A percentile compares a stretch with the other conserved stretches of the same genome.
phyloP scores from a whole-genome alignment of 2,888 invertebrate genomes.

The Drosophila affinis region DNA sequence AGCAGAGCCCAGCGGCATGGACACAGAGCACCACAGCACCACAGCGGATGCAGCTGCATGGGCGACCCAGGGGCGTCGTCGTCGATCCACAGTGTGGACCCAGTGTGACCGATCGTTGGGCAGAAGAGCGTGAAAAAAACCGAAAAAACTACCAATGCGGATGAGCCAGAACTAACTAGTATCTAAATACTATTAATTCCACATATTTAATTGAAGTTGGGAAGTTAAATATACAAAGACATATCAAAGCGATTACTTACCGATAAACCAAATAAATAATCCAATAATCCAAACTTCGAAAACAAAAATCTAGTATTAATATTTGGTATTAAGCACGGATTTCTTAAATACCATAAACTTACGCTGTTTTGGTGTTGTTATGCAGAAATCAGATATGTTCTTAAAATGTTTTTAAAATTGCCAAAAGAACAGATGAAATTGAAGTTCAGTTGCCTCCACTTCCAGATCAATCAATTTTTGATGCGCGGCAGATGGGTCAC shows the following conservation, averaged over 20 bases:
- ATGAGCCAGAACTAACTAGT: not conserved
- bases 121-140: not conserved
- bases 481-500: slow-evolving; percentile 11
- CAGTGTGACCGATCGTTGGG: not conserved
- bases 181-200: not conserved
- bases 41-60: slow-evolving; percentile 43
- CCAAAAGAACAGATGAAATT: not conserved
- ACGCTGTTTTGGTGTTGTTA: too few relatives aligned
- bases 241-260: too few relatives aligned
- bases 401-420: too few relatives aligned
- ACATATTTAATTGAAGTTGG: not conserved
- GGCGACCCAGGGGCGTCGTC: slow-evolving; percentile 19
- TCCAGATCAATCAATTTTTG: not conserved
- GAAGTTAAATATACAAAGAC: too few relatives aligned
- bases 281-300: too few relatives aligned
- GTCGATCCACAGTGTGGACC: not conserved
- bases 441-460: not conserved
- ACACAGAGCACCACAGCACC: slow-evolving; percentile 52
- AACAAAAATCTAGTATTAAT: too few relatives aligned
- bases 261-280: too few relatives aligned
- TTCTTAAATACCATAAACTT: too few relatives aligned
- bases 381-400: too few relatives aligned
- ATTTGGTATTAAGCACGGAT: too few relatives aligned
- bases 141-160: not conserved
- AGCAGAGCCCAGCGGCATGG: slow-evolving; percentile 68